Evolutionary conservation across 2,888 invertebrate species (phyloP).

Genomic region (Eupsilia transversa): DNA sequence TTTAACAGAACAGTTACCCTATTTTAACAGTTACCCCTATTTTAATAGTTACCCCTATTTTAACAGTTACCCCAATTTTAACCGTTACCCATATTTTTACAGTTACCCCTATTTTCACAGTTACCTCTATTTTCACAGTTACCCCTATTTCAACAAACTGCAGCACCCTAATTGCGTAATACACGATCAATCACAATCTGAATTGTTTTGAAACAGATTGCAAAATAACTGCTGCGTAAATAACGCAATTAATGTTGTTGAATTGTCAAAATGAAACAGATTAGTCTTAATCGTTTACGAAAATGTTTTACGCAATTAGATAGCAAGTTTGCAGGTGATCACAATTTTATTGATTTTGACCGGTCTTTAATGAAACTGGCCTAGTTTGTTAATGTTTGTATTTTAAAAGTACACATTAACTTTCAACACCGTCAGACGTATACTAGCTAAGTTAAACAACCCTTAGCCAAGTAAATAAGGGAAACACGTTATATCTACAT

Average conservation of each 20-base stretch:
- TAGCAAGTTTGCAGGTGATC: constrained; percentile 34
- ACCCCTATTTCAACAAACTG: neutral
- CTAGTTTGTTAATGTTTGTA: constrained; percentile 35
- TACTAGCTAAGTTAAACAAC: constrained; percentile 33
- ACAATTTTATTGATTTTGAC: constrained; percentile 47
- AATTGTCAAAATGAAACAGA: no score
- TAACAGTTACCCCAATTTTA: neutral
- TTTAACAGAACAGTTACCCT: no score
- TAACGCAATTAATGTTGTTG: no score
- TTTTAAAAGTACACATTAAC: constrained; percentile 45
- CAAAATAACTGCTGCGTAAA: no score
- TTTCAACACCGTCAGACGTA: constrained; percentile 33
- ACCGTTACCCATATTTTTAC: neutral
- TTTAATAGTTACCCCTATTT: neutral
- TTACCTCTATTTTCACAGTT: neutral
- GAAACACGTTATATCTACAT: constrained; percentile 21
- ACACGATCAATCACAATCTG: no score
- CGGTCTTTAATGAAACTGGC: constrained; percentile 36
- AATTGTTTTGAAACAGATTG: no score
- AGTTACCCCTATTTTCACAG: neutral
- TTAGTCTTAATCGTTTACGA: no score
- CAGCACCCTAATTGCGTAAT: no score
- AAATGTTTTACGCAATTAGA: no score
- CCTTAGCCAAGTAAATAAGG: constrained; percentile 31
- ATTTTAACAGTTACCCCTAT: neutral